Evolutionary conservation across 2,888 invertebrate genomes (phyloP), one percentile per base, ranked within the genome.

Genomic region (Blastobasis lacticolella): DNA sequence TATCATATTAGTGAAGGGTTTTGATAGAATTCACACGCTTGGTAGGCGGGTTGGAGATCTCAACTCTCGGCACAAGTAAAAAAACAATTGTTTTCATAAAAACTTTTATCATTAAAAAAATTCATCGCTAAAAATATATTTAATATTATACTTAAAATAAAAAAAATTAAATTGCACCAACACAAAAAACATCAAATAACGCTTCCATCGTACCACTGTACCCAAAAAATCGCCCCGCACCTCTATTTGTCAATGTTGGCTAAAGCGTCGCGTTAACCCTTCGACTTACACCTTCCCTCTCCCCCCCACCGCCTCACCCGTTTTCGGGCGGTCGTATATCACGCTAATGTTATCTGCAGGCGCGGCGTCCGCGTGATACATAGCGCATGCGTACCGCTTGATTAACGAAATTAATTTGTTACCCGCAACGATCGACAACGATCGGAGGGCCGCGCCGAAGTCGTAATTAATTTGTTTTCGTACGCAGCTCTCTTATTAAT

Each of bases 351-450:
- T 85, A 85, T 85, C 84, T 73, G 66, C 60, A 66, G 49, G 10
- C 50, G 44, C 71, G 73, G 83, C 82, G 86, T 86, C 87, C 50
- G 37, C 60, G 66, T 86, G 87, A 87, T 83, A 70, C 78, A 87
- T 86, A 73, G 87, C 82, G 73, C 67, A 60, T 65, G 77, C 72
- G 75, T 74, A 67, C 64, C 62, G 62, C 67, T 78, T 81, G 84
- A 85, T 87, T 85, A 83, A 84, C 78, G 65, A 81, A 85, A 86
- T 86, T 86, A 86, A 86, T 87, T 86, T 84, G 84, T 86, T 78
- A 77, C 72, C 23, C 67, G 59, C 65, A 64, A 64, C 68, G 61
- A 23, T 23, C 23, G 23, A 23, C 23, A 23, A 23, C 23, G 23
- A 23, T 23, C 23, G 23, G 23, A 23, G 23, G 23, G 23, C 23